phyloP scores from a whole-genome alignment of 1,140 invertebrate genomes.

The Cydia splendana region DNA sequence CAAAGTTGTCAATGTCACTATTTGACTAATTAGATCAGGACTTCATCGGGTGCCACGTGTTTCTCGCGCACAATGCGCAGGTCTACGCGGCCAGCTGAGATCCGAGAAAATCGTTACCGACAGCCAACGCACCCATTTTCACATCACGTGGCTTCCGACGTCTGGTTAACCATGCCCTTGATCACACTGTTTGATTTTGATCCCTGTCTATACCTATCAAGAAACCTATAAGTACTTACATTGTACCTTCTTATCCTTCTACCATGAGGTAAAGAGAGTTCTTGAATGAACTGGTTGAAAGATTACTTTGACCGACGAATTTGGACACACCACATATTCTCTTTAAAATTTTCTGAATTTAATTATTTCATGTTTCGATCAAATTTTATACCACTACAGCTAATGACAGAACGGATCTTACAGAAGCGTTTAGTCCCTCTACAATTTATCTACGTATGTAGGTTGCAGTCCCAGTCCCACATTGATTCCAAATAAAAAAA shows the following conservation, averaged over 20 bases:
- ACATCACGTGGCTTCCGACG: conserved; percentile 46
- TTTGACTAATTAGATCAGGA: conserved; percentile 47
- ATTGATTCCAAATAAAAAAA: conserved; percentile 21
- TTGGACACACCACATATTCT: too few relatives aligned
- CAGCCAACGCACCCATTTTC: conserved; percentile 46
- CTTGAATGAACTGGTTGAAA: too few relatives aligned
- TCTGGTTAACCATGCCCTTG: conserved; percentile 12
- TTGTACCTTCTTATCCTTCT: too few relatives aligned
- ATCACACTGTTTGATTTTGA: not conserved
- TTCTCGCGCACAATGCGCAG: conserved; percentile 53
- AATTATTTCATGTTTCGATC: too few relatives aligned
- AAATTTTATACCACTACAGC: too few relatives aligned
- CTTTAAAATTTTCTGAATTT: too few relatives aligned
- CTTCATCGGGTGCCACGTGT: conserved; percentile 59
- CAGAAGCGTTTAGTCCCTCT: too few relatives aligned
- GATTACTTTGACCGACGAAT: too few relatives aligned
- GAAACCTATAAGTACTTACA: not conserved
- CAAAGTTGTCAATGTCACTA: conserved; percentile 32
- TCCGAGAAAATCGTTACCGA: conserved; percentile 72
- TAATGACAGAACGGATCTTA: too few relatives aligned
- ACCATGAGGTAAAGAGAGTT: too few relatives aligned
- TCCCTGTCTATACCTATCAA: too few relatives aligned
- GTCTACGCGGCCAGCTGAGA: conserved; percentile 64
- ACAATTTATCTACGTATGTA: too few relatives aligned
- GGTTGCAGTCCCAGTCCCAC: not conserved